A percentile compares a stretch with the other conserved stretches of the same genome.
Evolutionary conservation across 1,140 invertebrate species (phyloP).

Genomic region (Trissolcus basalis): DNA sequence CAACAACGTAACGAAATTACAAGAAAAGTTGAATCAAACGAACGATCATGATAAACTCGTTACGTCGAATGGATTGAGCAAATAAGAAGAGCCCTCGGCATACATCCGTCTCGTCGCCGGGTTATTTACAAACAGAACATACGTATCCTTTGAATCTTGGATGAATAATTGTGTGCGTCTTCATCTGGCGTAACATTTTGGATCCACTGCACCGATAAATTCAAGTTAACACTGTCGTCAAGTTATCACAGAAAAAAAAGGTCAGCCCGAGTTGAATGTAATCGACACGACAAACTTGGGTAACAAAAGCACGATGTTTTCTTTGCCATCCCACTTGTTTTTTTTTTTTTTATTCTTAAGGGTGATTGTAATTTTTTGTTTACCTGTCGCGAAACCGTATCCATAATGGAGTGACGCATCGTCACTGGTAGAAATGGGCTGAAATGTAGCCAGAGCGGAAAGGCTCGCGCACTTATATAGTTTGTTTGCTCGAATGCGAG

Average conservation of each 20-base stretch:
- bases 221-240: conserved; percentile 37
- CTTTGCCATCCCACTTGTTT: not conserved
- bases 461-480: conserved; percentile 64
- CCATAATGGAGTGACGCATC: conserved; percentile 62
- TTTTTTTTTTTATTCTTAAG: no score
- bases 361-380: conserved; percentile 26
- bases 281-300: no score
- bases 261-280: no score
- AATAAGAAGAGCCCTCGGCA: not conserved
- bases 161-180: not conserved
- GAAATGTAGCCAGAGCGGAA: conserved; percentile 63
- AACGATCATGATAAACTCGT: conserved; percentile 16
- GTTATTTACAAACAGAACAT: not conserved
- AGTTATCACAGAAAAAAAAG: conserved; percentile 13
- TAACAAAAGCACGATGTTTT: not conserved
- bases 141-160: not conserved
- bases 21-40: conserved; percentile 28
- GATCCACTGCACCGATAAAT: conserved; percentile 28
- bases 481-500: conserved; percentile 36
- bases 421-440: conserved; percentile 60
- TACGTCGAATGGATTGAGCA: not conserved
- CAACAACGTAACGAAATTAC: conserved; percentile 28
- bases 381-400: conserved; percentile 68
- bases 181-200: conserved; percentile 1
- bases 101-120: not conserved